Base-by-base conservation (phyloP, 2,888 invertebrate genomes). In the Drosophila quinaria region DNA sequence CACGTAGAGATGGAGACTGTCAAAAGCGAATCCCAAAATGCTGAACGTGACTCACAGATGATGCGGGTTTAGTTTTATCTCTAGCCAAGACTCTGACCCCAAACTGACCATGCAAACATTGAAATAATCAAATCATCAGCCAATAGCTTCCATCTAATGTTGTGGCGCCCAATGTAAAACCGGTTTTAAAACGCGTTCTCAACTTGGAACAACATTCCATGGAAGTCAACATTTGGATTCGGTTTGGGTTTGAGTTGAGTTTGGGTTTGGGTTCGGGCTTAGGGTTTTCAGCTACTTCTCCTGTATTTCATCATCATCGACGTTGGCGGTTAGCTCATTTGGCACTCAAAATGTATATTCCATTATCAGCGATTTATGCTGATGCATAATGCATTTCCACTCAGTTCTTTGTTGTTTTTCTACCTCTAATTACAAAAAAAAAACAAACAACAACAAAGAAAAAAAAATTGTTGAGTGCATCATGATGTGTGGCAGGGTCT, bases 301-400 rank as follows among this genome's bases (percentile, higher is more conserved):
- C 51, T 31, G 13, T 46, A 31, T 59, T 51, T 63, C 35, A 51
- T 62, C 58, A 63, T 54, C 31, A 63, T 67, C 63, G 41, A 50
- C 52, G 67, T 68, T 63, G 46, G 68, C 58, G 56, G 31, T 54
- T 67, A 33, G 51, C 83, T 83, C 87, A 88, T 83, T 83, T 83
- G 78, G 74, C 83, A 83, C 88, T 83, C 89, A 88, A 88, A 86
- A 70, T 67, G 87, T 70, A 70, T 66, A 37, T 29, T 29, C 46
- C 76, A 82, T 85, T 88, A 88, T 59, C 62, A 59, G 67, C 83
- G 66, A 79, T 79, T 85, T 87, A 81, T 70, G 80, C 70, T 63
- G 49, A 75, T 83, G 70, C 86, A 88, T 86, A 70, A 81, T 87
- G 81, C 78, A 78, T 63, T 65, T 74, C 19, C 19, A 62, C 49